Evolutionary conservation across 2,888 invertebrate species (phyloP).

Genomic region (Antheraea yamamai): DNA sequence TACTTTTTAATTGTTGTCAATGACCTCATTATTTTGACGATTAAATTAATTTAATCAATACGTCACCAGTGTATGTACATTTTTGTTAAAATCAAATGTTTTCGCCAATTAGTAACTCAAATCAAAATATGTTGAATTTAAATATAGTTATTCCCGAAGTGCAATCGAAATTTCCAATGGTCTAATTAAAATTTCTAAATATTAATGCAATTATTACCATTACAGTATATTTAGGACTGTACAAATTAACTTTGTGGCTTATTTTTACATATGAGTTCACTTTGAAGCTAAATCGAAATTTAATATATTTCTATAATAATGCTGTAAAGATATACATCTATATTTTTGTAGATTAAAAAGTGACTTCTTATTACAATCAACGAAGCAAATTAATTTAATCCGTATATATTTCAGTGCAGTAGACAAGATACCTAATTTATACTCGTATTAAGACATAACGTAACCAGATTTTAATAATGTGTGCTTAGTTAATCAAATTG

Average conservation of each 20-base stretch:
- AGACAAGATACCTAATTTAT: constrained; percentile 5
- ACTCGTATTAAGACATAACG: constrained; percentile 15
- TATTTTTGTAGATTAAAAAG: neutral
- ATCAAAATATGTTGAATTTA: neutral
- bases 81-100: neutral
- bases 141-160: neutral
- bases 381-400: neutral
- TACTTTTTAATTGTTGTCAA: neutral
- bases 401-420: neutral
- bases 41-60: neutral
- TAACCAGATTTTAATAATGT: constrained; percentile 14
- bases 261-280: neutral
- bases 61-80: neutral
- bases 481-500: constrained; percentile 39
- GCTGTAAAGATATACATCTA: neutral
- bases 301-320: neutral
- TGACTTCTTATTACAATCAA: neutral
- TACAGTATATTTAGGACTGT: neutral
- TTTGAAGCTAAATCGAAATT: neutral
- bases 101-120: neutral
- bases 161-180: neutral
- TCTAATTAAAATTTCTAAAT: neutral
- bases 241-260: no score
- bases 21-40: neutral
- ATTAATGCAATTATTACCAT: neutral